Base-by-base conservation (phyloP, 2,113 vertebrate species). In the Rattus rattus region DNA sequence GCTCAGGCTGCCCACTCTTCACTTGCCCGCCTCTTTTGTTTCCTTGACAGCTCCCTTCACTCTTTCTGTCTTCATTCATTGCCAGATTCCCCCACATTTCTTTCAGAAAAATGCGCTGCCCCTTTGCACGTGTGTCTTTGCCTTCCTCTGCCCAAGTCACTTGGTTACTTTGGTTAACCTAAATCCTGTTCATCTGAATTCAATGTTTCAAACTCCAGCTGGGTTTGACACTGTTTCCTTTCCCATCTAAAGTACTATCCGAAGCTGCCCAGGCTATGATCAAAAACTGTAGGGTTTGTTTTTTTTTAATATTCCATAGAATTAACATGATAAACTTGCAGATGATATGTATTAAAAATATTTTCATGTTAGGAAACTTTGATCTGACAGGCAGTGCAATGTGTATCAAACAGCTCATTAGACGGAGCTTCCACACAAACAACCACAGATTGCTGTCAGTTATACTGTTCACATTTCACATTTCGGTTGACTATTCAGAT, bases 351-450 rank as follows among this genome's bases (percentile, higher is more conserved):
- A 67, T 70, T 75, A 54, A 90, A 94, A 94, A 49, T 63, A 90
- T 65, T 49, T 80, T 90, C 67, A 65, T 69, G 70, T 73, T 88
- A 26, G 84, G 16, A 77, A 13, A 88, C 26, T 95, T 85, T 83
- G 20, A 88, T 72, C n/a, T 88, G 24, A 88, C 20, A 77, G 47
- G 2, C 76, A 92, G 76, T 24, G 77, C 47, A 94, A 22, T 73
- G 54, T 84, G 39, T n/a, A 79, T 83, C 63, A 90, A 94, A 77
- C 20, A 94, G 91, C 28, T 92, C 47, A 94, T 54, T 47, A 83
- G 87, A 86, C 7, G 91, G 59, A 94, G 83, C 12, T 70, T 92
- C 90, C 9, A 94, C 61, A 90, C 8, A 65, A 77, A 52, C 93
- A 94, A 77, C 19, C 61, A 22, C 43, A 88, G 54, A 89, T 77